Conservation (phyloP, 2,113 vertebrate genomes). For the Corythornis madagascariensis region DNA sequence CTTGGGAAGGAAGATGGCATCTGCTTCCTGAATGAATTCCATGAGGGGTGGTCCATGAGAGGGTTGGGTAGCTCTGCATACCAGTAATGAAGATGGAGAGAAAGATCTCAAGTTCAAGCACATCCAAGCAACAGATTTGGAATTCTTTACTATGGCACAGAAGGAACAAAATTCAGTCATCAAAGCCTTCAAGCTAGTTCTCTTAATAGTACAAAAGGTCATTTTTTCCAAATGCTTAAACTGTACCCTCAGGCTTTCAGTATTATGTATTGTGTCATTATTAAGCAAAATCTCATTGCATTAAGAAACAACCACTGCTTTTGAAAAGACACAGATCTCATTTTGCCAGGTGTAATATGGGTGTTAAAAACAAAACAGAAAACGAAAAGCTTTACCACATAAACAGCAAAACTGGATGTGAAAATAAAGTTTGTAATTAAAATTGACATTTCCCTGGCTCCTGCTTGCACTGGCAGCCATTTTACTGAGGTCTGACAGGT, state of each 20-base stretch:
- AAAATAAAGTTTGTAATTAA: slow-evolving; percentile 37
- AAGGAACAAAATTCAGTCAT: not conserved
- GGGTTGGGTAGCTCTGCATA: not conserved
- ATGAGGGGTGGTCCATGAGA: fast-evolving
- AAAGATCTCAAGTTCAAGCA: not conserved
- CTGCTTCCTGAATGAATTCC: not conserved
- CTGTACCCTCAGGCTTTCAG: not conserved
- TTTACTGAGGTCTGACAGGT: slow-evolving; percentile 4
- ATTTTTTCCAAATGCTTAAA: slow-evolving; percentile 30
- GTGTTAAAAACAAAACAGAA: not conserved
- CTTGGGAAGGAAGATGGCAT: not conserved
- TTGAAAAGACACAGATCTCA: not conserved
- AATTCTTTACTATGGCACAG: not conserved
- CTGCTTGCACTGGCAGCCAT: not conserved
- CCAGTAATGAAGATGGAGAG: not conserved
- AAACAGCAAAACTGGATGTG: not conserved
- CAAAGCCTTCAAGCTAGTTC: not conserved
- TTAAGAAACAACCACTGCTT: not conserved
- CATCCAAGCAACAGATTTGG: not conserved
- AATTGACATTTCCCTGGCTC: not conserved
- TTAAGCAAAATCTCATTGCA: slow-evolving; percentile 5
- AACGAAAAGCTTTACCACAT: not conserved
- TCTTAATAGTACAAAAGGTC: not conserved
- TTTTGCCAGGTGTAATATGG: not conserved
- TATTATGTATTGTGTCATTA: not conserved